Evolutionary conservation across 1,140 invertebrate genomes (phyloP).

Genomic region (Drosophila repletoides): DNA sequence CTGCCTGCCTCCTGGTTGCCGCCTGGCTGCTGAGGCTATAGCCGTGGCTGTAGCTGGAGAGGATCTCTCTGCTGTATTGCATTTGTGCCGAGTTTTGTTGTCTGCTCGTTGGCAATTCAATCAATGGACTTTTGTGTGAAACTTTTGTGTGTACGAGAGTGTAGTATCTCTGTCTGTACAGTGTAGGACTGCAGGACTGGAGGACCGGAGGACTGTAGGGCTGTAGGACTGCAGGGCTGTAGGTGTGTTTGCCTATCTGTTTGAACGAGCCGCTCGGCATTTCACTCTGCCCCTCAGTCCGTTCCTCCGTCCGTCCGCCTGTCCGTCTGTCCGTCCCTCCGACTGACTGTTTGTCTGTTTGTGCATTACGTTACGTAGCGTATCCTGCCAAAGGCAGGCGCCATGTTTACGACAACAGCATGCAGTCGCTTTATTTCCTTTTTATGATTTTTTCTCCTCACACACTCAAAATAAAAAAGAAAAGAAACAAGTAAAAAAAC

Average conservation of each 20-base stretch:
- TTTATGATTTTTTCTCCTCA: constrained; percentile 43
- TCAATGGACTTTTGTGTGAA: constrained; percentile 69
- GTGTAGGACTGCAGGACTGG: constrained; percentile 23
- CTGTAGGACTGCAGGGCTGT: constrained; percentile 37
- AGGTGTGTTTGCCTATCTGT: constrained; percentile 60
- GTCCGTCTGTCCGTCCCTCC: background rate
- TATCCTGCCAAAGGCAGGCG: constrained; percentile 64
- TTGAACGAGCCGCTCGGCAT: constrained; percentile 27
- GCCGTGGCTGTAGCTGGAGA: background rate
- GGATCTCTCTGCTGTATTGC: background rate
- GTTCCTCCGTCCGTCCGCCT: constrained; percentile 7
- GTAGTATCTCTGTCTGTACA: background rate
- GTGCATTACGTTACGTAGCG: constrained; percentile 66
- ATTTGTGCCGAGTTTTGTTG: constrained; percentile 23
- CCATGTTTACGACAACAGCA: constrained; percentile 73
- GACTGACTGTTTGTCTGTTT: constrained; percentile 20
- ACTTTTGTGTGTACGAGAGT: constrained; percentile 14
- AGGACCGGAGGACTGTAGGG: constrained; percentile 31
- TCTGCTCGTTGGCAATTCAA: constrained; percentile 65
- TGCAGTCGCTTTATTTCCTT: constrained; percentile 72
- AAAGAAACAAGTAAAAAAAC: background rate
- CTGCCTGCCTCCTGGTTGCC: too few relatives aligned
- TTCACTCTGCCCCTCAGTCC: constrained; percentile 19
- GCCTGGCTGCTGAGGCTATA: too few relatives aligned
- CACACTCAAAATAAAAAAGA: background rate